A percentile compares a stretch with the other conserved stretches of the same genome.
phyloP scores from a whole-genome alignment of 2,888 invertebrate genomes.

The Oxyscelio sp. region DNA sequence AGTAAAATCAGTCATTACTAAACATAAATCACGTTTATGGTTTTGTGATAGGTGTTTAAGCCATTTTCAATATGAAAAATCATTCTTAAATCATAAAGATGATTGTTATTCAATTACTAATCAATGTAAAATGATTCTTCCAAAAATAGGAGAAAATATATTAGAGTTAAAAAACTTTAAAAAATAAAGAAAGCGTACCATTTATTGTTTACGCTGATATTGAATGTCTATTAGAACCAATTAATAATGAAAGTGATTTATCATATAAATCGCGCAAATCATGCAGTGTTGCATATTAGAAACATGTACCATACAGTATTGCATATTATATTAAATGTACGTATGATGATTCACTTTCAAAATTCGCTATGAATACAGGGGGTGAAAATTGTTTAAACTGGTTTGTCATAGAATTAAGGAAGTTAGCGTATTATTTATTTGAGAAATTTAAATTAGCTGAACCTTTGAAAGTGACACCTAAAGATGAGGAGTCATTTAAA shows the following conservation, averaged over 20 bases:
- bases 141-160: too few relatives aligned
- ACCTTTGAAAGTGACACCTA: too few relatives aligned
- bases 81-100: too few relatives aligned
- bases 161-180: constrained; percentile 24
- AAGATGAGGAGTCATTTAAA: too few relatives aligned
- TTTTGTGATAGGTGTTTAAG: constrained; percentile 21
- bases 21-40: neutral
- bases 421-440: too few relatives aligned
- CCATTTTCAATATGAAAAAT: constrained; percentile 12
- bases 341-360: constrained; percentile 18
- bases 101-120: too few relatives aligned
- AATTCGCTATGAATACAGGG: neutral
- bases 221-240: constrained; percentile 22
- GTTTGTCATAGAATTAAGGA: too few relatives aligned
- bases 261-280: too few relatives aligned
- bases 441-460: too few relatives aligned
- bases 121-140: constrained; percentile 11
- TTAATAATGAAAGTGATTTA: neutral
- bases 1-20: neutral
- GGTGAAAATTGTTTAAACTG: constrained; percentile 19
- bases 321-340: constrained; percentile 7
- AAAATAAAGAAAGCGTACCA: constrained; percentile 20
- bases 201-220: constrained; percentile 38
- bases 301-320: too few relatives aligned
- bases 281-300: too few relatives aligned